A percentile compares a stretch with the other conserved stretches of the same genome.
phyloP scores from a whole-genome alignment of 53 echinoderm and acorn worm genomes.

The Mesocentrotus franciscanus region DNA sequence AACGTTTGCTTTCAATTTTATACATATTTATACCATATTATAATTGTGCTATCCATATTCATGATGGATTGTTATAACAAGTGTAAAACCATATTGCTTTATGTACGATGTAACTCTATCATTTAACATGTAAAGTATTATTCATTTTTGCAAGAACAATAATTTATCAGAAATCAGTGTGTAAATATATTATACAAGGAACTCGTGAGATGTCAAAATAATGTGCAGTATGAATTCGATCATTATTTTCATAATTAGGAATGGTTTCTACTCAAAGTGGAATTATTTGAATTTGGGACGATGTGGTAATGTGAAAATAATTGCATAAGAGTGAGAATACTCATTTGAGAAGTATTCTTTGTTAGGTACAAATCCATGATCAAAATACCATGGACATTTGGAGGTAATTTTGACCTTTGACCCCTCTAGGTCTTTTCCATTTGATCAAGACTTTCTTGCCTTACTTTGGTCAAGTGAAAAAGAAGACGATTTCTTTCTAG shows the following conservation, averaged over 20 bases:
- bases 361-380: neutral
- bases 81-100: conserved; percentile 40
- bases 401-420: conserved; percentile 10
- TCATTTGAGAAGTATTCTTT: neutral
- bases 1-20: conserved; percentile 63
- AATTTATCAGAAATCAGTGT: conserved; percentile 56
- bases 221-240: conserved; percentile 38
- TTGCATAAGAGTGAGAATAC: neutral
- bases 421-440: neutral
- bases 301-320: neutral
- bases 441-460: conserved; percentile 61
- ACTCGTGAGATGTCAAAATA: neutral
- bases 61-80: conserved; percentile 51
- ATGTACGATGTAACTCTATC: conserved; percentile 32
- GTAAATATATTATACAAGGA: conserved; percentile 47
- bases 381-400: neutral
- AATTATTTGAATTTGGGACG: neutral
- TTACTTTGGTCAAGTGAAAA: conserved; percentile 50
- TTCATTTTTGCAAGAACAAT: conserved; percentile 39
- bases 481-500: neutral
- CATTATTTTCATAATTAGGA: conserved; percentile 24
- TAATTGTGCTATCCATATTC: neutral
- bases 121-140: conserved; percentile 60
- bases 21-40: conserved; percentile 67
- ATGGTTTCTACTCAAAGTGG: conserved; percentile 2